A percentile compares a stretch with the other conserved stretches of the same genome.
Evolutionary conservation across 2,113 vertebrate species (phyloP).

Genomic region (Probosciger aterrimus): DNA sequence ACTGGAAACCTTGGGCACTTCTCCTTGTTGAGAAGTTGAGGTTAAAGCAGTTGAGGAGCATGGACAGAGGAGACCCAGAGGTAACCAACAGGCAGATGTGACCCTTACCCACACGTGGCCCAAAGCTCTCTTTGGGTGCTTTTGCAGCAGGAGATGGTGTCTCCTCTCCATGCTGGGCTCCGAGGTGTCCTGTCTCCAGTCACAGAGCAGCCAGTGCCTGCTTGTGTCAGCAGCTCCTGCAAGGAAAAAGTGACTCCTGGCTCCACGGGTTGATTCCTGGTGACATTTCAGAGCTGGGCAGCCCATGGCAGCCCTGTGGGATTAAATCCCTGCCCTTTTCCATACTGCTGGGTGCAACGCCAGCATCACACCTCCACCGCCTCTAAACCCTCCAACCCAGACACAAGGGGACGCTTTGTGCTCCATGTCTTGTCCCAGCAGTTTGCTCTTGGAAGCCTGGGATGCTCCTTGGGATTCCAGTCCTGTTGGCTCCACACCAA

Average conservation of each 20-base stretch:
- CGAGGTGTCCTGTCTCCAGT: neutral
- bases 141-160: neutral
- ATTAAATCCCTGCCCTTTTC: conserved; percentile 42
- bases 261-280: neutral
- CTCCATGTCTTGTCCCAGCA: neutral
- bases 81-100: neutral
- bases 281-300: neutral
- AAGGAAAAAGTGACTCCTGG: conserved; percentile 6
- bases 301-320: conserved; percentile 17
- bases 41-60: neutral
- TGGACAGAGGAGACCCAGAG: neutral
- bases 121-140: neutral
- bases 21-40: neutral
- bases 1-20: neutral
- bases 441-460: neutral
- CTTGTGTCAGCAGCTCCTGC: neutral
- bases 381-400: conserved; percentile 29
- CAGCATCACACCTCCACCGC: neutral
- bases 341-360: neutral
- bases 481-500: neutral
- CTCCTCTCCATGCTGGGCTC: neutral
- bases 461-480: neutral
- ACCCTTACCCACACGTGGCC: neutral
- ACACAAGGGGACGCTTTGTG: conserved; percentile 46
- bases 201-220: neutral